Base-by-base conservation (phyloP, 2,797 vertebrate species). In the Pseudochaenichthys georgianus region DNA sequence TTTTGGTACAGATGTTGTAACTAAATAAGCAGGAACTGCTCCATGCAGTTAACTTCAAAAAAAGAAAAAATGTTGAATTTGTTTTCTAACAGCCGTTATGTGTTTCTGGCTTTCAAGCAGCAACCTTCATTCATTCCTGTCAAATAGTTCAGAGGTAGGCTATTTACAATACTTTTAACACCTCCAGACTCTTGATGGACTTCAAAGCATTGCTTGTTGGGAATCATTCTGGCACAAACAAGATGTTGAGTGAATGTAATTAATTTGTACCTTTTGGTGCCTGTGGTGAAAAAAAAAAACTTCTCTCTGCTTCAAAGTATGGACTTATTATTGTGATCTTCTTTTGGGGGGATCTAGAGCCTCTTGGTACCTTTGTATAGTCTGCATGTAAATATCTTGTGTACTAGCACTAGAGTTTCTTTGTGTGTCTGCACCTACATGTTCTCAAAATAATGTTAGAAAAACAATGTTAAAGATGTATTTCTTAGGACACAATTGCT, bases 171-270 rank as follows among this genome's bases (percentile, higher is more conserved):
- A 11, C 53, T 59, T 47, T 3, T 13, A 55, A 62, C 15, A 54
- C 5, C 5, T 16, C 9, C 64, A 31, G 9, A 54, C 6, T 67
- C 3, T 4, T 42, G 17, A 34, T 31, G 15, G 15, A 31, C 28
- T 67, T 46, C 0, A 2, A 55, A 47, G 1, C 16, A 47, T 10
- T 28, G 47, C 23, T 68, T 45, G 28, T 68, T 45, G 34, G 17
- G 45, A 73, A 21, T 41, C 52, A 6, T 70, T 70, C 34, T 1
- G 5, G 54, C 64, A 65, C n/a, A 68, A 53, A 78, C 5, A 11
- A 9, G 5, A 70, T 38, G 57, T 70, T 72, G 16, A 13, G 3
- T 73, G 89, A 93, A 91, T 93, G 90, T 92, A 92, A 82, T 72
- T 13, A 80, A 71, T 78, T 70, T 65, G 64, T 90, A 75, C 68